A percentile compares a stretch with the other conserved stretches of the same genome.
Conservation (phyloP, 2,113 vertebrate genomes). For the Acinonyx jubatus region DNA sequence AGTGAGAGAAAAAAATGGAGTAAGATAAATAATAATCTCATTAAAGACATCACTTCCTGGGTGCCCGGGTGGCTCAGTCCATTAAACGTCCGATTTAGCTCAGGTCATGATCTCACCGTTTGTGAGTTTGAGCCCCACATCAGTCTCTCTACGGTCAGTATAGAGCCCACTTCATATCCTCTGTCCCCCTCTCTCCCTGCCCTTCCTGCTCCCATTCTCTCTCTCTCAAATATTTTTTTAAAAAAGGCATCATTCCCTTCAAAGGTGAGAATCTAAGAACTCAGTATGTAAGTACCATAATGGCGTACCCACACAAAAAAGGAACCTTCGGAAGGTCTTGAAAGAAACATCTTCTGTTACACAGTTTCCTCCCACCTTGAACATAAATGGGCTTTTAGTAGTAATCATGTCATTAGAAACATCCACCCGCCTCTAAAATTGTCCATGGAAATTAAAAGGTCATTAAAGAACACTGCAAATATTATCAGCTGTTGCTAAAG, state of each 20-base stretch:
- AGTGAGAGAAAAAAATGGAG: background rate
- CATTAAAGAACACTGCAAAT: background rate
- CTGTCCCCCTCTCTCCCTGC: too few species aligned
- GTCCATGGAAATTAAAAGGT: background rate
- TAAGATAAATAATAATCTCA: background rate
- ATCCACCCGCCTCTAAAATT: background rate
- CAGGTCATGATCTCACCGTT: too few species aligned
- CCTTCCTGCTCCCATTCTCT: too few species aligned
- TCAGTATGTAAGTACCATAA: background rate
- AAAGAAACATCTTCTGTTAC: background rate
- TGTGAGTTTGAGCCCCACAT: too few species aligned
- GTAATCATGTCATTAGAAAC: background rate
- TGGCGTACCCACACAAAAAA: background rate
- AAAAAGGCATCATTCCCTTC: background rate
- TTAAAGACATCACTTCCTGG: background rate
- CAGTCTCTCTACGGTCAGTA: too few species aligned
- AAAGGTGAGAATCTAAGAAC: background rate
- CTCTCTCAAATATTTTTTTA: too few species aligned
- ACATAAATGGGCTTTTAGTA: background rate
- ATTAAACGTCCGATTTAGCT: too few species aligned
- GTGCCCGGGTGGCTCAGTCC: too few species aligned
- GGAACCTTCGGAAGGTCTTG: background rate
- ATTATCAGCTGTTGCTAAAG: background rate
- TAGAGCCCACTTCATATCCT: too few species aligned
- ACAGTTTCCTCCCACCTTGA: background rate